phyloP scores from a whole-genome alignment of 2,113 vertebrate genomes.

The Pyxicephalus adspersus region DNA sequence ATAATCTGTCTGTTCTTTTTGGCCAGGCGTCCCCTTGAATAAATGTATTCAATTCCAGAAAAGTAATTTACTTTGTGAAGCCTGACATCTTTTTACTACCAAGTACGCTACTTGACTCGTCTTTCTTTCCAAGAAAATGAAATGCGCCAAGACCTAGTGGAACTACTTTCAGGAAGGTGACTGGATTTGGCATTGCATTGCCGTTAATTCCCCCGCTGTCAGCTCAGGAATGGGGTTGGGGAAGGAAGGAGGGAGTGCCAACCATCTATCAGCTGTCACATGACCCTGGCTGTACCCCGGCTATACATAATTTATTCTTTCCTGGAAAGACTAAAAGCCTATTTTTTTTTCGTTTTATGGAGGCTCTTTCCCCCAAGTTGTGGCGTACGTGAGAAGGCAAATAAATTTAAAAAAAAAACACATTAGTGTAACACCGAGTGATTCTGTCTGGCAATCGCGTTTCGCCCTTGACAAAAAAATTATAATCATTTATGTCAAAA shows the following conservation, averaged over 20 bases:
- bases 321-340: conserved; percentile 15
- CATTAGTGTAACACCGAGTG: conserved; percentile 13
- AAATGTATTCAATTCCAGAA: background rate
- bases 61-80: background rate
- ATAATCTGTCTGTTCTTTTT: too few relatives aligned
- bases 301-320: background rate
- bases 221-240: too few relatives aligned
- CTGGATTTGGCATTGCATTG: background rate
- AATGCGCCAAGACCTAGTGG: background rate
- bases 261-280: background rate
- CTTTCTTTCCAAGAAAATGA: background rate
- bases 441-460: conserved; percentile 23
- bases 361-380: background rate
- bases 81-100: background rate
- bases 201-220: background rate
- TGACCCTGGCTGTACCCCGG: background rate
- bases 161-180: background rate
- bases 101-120: background rate
- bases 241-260: background rate
- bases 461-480: conserved; percentile 44
- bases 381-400: background rate
- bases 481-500: conserved; percentile 43
- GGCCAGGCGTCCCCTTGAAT: background rate
- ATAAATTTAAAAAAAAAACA: background rate
- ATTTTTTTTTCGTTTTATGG: conserved; percentile 6